These are phyloP conservation scores for Pseudobourletiella spinata DNA, from an alignment of 1,140 invertebrate species.

Conservation along the genomic window DNA sequence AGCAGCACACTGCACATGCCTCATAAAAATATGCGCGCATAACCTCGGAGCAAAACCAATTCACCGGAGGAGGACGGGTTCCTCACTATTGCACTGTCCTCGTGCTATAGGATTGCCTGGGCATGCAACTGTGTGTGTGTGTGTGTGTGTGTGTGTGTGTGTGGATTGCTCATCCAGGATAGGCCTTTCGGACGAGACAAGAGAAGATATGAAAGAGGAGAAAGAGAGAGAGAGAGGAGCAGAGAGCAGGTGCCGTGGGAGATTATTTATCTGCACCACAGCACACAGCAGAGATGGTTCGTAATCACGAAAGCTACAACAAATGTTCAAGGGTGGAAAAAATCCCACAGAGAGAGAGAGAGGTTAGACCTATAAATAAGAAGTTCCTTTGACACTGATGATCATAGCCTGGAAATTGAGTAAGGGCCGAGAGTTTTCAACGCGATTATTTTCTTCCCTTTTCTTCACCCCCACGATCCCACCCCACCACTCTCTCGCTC, in stretches of 20 bases:
- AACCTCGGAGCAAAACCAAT: background rate
- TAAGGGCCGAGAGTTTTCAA: conserved; percentile 17
- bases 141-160: too few species aligned
- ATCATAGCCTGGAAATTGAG: conserved; percentile 23
- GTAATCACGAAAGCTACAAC: conserved; percentile 10
- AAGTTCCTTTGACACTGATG: conserved; percentile 26
- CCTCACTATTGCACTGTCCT: too few species aligned
- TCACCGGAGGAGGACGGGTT: too few species aligned
- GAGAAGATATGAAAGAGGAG: background rate
- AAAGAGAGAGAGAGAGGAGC: background rate
- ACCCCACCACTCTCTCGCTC: background rate
- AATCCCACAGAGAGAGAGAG: too few species aligned
- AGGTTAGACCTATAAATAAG: conserved; percentile 29
- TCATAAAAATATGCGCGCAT: too few species aligned
- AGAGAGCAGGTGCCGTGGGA: conserved; percentile 13
- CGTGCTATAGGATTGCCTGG: too few species aligned
- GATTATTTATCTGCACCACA: conserved; percentile 24
- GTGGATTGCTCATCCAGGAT: too few species aligned
- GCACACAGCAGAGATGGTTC: conserved; percentile 9
- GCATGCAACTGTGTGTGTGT: too few species aligned
- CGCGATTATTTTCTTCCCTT: conserved; percentile 13
- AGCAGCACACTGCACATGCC: too few species aligned
- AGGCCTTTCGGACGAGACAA: too few species aligned
- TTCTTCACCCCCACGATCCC: background rate
- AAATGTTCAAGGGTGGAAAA: conserved; percentile 10